These are phyloP conservation scores for Aramus guarauna DNA, from an alignment of 2,113 vertebrate genomes.

Conservation along the genomic window DNA sequence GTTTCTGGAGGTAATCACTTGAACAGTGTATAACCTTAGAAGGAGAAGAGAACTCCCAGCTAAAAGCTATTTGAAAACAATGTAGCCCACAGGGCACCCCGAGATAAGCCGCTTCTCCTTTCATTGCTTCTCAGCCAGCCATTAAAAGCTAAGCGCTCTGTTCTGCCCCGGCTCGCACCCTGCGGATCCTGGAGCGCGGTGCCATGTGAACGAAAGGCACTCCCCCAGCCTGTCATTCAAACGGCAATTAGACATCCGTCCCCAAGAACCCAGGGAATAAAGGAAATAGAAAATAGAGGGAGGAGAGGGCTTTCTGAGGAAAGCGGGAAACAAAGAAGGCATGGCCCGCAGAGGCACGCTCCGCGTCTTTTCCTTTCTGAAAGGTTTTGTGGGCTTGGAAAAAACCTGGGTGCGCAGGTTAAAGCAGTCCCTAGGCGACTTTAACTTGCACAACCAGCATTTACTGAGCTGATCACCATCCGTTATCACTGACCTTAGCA, in stretches of 20 bases:
- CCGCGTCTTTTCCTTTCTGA: not conserved
- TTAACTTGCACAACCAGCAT: slow-evolving; percentile 1
- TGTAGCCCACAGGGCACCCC: slow-evolving; percentile 53
- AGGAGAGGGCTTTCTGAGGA: not conserved
- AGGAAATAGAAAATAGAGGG: not conserved
- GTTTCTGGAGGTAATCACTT: slow-evolving; percentile 42
- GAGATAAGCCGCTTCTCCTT: slow-evolving; percentile 61
- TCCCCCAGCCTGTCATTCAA: slow-evolving; percentile 29
- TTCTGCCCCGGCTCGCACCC: slow-evolving; percentile 14
- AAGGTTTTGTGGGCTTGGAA: not conserved
- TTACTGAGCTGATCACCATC: slow-evolving; percentile 16
- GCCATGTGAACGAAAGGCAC: not conserved
- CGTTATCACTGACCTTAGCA: slow-evolving; percentile 26
- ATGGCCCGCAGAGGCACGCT: not conserved
- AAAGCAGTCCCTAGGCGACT: slow-evolving; percentile 31
- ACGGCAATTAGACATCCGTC: slow-evolving; percentile 22
- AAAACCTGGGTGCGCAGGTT: not conserved
- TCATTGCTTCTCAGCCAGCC: slow-evolving; percentile 62
- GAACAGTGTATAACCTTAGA: slow-evolving; percentile 1
- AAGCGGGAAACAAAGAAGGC: not conserved
- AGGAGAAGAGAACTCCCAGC: slow-evolving; percentile 3
- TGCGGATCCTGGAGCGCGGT: not conserved
- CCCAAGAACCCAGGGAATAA: not conserved
- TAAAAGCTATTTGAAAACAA: slow-evolving; percentile 60
- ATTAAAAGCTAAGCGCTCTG: slow-evolving; percentile 57